A percentile compares a stretch with the other conserved stretches of the same genome.
phyloP scores from a whole-genome alignment of 2,113 vertebrate genomes.

The Seriola dumerili region DNA sequence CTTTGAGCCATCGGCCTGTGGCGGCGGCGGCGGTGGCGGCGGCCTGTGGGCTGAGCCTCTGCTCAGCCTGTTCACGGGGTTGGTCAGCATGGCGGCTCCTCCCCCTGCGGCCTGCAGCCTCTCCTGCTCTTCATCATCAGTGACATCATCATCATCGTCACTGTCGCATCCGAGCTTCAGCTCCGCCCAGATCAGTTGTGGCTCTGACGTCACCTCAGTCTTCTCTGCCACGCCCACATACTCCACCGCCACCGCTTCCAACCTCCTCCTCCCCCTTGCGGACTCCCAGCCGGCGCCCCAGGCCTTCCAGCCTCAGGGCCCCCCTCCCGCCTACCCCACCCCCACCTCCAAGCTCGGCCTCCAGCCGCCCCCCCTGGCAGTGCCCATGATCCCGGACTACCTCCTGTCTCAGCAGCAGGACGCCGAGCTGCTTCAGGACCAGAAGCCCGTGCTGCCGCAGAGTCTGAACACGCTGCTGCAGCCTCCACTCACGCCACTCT shows the following conservation, averaged over 20 bases:
- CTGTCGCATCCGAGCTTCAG: conserved; percentile 80
- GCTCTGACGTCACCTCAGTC: conserved; percentile 85
- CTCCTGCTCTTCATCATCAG: conserved; percentile 81
- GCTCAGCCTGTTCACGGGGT: conserved; percentile 93
- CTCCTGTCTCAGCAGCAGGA: conserved; percentile 87
- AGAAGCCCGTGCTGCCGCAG: conserved; percentile 40
- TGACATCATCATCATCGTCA: conserved; percentile 75
- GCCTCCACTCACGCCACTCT: conserved; percentile 93
- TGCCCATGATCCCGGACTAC: conserved; percentile 95
- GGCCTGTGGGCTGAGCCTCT: conserved; percentile 95
- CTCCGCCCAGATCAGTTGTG: conserved; percentile 86
- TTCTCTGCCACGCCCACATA: conserved; percentile 88
- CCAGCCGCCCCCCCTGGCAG: conserved; percentile 56
- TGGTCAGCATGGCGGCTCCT: conserved; percentile 90
- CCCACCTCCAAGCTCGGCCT: conserved; percentile 74
- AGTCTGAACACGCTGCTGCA: conserved; percentile 54
- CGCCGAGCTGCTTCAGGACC: conserved; percentile 81
- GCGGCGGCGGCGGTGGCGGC: conserved; percentile 84
- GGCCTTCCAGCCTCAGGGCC: conserved; percentile 82
- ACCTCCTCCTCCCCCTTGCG: conserved; percentile 76
- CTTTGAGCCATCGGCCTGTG: conserved; percentile 86
- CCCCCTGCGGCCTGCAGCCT: conserved; percentile 80
- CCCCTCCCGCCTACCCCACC: conserved; percentile 88
- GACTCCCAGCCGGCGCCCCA: conserved; percentile 33
- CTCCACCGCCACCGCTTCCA: conserved; percentile 83